Percentiles rank a stretch among this genome's conserved stretches.
Evolutionary conservation across 2,888 invertebrate species (phyloP).

Genomic region (Mimumesa dahlbomi): DNA sequence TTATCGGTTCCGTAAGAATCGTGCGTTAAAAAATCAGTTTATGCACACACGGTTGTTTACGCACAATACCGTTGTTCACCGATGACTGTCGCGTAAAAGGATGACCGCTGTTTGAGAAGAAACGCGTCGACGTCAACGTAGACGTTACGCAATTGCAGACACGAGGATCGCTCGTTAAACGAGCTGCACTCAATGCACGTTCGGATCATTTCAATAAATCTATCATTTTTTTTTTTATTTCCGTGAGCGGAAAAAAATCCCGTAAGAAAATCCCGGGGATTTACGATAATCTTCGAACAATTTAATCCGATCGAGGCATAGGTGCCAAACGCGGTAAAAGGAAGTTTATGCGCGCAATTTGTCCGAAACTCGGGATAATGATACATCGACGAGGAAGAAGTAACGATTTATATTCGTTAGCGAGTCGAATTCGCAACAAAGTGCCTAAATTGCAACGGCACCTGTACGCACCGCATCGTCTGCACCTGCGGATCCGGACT

Average conservation of each 20-base stretch:
- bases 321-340: too few species aligned
- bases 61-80: constrained; percentile 56
- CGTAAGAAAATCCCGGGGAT: too few species aligned
- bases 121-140: constrained; percentile 25
- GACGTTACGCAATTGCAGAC: constrained; percentile 36
- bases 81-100: constrained; percentile 26
- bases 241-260: too few species aligned
- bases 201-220: neutral
- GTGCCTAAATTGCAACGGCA: constrained; percentile 55
- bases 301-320: too few species aligned
- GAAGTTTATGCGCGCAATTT: neutral
- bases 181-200: neutral
- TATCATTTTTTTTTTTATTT: too few species aligned
- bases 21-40: neutral
- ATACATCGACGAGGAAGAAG: neutral
- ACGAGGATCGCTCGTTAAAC: constrained; percentile 1
- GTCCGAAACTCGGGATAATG: neutral
- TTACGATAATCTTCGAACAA: too few species aligned
- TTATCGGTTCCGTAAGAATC: neutral
- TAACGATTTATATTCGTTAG: constrained; percentile 5
- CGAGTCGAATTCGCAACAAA: constrained; percentile 25
- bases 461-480: constrained; percentile 49
- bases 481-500: constrained; percentile 56
- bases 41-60: constrained; percentile 22
- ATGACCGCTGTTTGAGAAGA: constrained; percentile 41